These are phyloP conservation scores for Cheilosia pagana DNA, from an alignment of 2,888 invertebrate genomes.

Conservation along the genomic window DNA sequence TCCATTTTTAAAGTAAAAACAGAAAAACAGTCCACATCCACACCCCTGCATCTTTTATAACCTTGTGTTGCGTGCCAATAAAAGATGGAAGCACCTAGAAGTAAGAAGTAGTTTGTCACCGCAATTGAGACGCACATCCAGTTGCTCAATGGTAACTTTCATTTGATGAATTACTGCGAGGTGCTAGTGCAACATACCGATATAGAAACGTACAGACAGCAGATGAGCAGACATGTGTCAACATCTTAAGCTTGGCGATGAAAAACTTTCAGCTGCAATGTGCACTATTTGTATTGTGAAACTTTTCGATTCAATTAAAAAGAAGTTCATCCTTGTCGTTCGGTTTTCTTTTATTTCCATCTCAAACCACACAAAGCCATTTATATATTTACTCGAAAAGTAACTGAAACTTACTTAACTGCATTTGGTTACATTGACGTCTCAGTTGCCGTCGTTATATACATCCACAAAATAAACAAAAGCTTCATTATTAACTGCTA, in stretches of 20 bases:
- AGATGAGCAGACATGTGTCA: too few species aligned
- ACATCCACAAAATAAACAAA: conserved; percentile 49
- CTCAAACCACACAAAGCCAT: conserved; percentile 24
- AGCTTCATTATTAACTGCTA: conserved; percentile 57
- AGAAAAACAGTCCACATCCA: too few species aligned
- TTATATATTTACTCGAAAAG: conserved; percentile 40
- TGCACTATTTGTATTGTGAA: background rate
- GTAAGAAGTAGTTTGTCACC: too few species aligned
- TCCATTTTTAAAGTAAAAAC: too few species aligned
- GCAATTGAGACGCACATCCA: too few species aligned
- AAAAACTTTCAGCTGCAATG: background rate
- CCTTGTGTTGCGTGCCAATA: too few species aligned
- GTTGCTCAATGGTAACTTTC: too few species aligned
- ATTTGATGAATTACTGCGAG: too few species aligned
- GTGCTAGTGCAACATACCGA: too few species aligned
- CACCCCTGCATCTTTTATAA: too few species aligned
- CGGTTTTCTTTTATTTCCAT: background rate
- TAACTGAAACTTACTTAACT: conserved; percentile 41
- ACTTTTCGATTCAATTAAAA: background rate
- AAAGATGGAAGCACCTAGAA: too few species aligned
- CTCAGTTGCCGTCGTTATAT: conserved; percentile 28
- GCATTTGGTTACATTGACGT: conserved; percentile 33
- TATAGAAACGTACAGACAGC: too few species aligned
- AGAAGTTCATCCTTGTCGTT: background rate
- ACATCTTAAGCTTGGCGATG: background rate